These are phyloP conservation scores for Drosophila setosimentum DNA, from an alignment of 2,888 invertebrate species.

Conservation along the genomic window DNA sequence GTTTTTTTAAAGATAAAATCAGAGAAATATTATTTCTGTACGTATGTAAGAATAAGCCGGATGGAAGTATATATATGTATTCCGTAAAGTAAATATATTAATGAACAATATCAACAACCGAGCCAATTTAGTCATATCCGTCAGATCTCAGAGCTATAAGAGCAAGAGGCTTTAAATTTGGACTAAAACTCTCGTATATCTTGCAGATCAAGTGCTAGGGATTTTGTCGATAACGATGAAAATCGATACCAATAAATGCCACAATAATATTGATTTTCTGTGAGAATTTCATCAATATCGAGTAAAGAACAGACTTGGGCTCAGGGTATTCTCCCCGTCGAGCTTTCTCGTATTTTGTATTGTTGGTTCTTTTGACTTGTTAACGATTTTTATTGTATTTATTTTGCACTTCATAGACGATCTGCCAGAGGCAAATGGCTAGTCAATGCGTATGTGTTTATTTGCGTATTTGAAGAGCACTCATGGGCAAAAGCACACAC, in stretches of 20 bases:
- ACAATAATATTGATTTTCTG: neutral
- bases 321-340: neutral
- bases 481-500: constrained; percentile 25
- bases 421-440: constrained; percentile 26
- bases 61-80: no score
- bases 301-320: neutral
- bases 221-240: neutral
- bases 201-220: neutral
- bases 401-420: constrained; percentile 62
- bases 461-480: constrained; percentile 44
- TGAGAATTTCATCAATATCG: neutral
- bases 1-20: neutral
- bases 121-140: neutral
- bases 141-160: neutral
- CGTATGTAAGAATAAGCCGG: no score
- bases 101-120: neutral
- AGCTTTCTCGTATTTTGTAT: neutral
- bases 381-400: constrained; percentile 66
- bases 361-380: constrained; percentile 24
- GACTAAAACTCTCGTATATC: neutral
- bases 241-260: neutral
- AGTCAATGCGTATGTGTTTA: constrained; percentile 22
- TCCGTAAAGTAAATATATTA: neutral
- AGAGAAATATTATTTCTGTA: neutral
- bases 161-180: neutral